Conservation (phyloP, 2,113 vertebrate genomes). For the Cyprinodon variegatus region DNA sequence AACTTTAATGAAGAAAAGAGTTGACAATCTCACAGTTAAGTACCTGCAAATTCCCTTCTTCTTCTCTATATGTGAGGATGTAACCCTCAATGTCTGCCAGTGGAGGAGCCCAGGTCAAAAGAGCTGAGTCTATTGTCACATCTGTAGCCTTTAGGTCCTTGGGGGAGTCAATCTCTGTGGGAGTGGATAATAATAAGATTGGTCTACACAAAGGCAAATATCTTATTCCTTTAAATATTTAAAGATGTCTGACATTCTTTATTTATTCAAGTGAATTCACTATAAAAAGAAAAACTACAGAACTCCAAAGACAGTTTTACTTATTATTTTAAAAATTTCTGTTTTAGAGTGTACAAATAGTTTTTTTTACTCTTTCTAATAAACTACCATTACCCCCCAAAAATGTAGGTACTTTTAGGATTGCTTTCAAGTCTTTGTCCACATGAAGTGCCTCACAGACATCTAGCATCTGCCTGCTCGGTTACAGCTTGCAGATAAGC, state of each 20-base stretch:
- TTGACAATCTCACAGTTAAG: background rate
- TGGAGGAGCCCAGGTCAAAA: constrained; percentile 85
- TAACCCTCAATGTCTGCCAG: constrained; percentile 86
- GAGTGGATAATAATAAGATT: constrained; percentile 23
- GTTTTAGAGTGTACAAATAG: background rate
- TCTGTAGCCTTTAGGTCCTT: constrained; percentile 78
- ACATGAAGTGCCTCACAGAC: constrained; percentile 3
- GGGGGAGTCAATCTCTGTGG: constrained; percentile 86
- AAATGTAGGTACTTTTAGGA: background rate
- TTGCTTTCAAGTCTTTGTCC: constrained; percentile 6
- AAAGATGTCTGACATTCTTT: background rate
- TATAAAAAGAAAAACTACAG: background rate
- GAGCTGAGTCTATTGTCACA: constrained; percentile 72
- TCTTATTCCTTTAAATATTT: background rate
- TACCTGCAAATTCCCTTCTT: constrained; percentile 82
- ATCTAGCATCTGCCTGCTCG: constrained; percentile 12
- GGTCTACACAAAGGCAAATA: background rate
- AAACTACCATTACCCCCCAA: background rate
- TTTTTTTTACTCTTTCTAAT: background rate
- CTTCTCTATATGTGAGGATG: constrained; percentile 80
- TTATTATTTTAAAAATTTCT: background rate
- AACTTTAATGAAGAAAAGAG: background rate
- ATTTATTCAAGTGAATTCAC: background rate
- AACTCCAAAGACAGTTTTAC: background rate
- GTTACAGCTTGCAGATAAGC: constrained; percentile 34